Base-by-base conservation (phyloP, 2,113 vertebrate genomes). In the Pelusios castaneus region DNA sequence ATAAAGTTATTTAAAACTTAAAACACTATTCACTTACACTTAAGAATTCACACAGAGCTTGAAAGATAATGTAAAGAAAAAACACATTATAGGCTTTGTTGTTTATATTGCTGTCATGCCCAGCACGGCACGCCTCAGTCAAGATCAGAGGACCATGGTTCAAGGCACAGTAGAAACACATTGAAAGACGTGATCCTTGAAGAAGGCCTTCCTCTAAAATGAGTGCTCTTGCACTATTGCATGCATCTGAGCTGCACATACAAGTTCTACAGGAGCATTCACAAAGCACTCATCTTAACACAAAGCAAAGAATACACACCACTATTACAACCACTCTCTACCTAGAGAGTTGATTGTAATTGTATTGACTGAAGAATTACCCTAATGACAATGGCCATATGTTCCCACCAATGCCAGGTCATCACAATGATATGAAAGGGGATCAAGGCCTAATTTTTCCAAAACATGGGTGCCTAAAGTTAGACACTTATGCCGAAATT, bases 51-150 rank as follows among this genome's bases (percentile, higher is more conserved):
- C 58, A 31, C 47, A 8, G 67, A 73, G 76, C 89, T 93, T 70
- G 67, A 60, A 94, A 90, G 38, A 49, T 56, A 63, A 4, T 90
- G 85, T 83, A 89, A 94, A 80, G 24, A 90, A 78, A 91, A 90
- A 94, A 49, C 27, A 90, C 1, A 63, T 54, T 87, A 92, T 1
- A 3, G 25, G 76, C 60, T 45, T 82, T 31, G 43, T 75, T 81
- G 84, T 38, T 84, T 41, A 83, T 52, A 87, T 0, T 3, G 70
- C 25, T 90, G 78, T 49, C 78, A 52, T 70, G 5, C 17, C 21
- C 21, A 41, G 67, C 34, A 60, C 31, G 13, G 31, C 58, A 60
- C 9, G n/a, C n/a, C 67, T 22, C n/a, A 19, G 14, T 34, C 63
- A n/a, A 31, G 16, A 67, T 67, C 63, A 19, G 10, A 11, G 38